These are phyloP conservation scores for Microcebus murinus DNA, from an alignment of 2,113 vertebrate species.

Conservation along the genomic window DNA sequence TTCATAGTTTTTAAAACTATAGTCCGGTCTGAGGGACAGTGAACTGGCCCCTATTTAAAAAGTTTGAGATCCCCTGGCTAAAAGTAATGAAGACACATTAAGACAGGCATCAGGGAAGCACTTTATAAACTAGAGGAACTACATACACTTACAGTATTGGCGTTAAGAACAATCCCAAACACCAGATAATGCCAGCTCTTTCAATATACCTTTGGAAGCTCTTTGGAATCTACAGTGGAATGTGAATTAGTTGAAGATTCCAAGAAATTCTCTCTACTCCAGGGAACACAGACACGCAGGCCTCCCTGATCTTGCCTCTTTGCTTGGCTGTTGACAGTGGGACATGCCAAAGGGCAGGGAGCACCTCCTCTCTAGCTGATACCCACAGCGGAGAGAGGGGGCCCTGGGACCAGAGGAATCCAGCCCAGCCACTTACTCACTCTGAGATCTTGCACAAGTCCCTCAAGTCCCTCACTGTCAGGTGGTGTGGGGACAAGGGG, in stretches of 20 bases:
- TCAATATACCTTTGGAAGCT: not conserved
- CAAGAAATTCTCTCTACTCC: not conserved
- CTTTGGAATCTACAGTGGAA: not conserved
- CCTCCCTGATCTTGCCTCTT: not conserved
- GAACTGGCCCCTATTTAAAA: too few relatives aligned
- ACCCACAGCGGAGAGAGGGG: not conserved
- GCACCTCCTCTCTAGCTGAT: not conserved
- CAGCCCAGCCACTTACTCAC: not conserved
- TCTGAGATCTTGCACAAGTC: not conserved
- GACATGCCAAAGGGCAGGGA: not conserved
- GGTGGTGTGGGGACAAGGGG: not conserved
- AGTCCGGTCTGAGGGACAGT: too few relatives aligned
- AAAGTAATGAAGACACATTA: not conserved
- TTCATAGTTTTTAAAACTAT: too few relatives aligned
- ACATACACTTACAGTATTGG: not conserved
- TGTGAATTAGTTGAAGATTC: not conserved
- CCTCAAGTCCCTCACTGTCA: not conserved
- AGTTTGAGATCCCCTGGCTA: not conserved
- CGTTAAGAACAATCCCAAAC: conserved; percentile 24
- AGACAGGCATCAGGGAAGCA: not conserved
- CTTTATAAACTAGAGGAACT: not conserved
- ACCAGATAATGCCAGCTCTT: not conserved
- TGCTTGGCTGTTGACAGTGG: not conserved
- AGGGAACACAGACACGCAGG: not conserved
- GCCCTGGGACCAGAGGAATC: not conserved